Evolutionary conservation across 1,140 invertebrate genomes (phyloP), one percentile per base, ranked within the genome.

Genomic region (Wasmannia auropunctata): DNA sequence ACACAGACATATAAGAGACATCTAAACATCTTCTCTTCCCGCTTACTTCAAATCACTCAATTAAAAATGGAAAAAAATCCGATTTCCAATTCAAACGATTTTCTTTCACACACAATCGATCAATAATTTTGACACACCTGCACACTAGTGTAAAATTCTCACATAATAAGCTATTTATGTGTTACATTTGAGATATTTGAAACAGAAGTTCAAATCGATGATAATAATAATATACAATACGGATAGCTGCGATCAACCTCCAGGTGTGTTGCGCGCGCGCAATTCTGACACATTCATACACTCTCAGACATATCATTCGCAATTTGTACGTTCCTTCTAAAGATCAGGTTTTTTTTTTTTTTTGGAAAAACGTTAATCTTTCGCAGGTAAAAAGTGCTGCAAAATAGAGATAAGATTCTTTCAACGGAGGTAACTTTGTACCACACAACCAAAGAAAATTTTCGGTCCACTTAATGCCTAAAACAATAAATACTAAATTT

Each of bases 41-140:
- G 16, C 49, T 80, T 89, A 67, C 16, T 54, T 62, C 40, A 63
- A 87, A 74, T 81, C 86, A 88, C 56, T 85, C 67, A 77, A 87
- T 60, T 34, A 62, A 87, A n/a, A 86, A 87, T 70, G 54, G 75
- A 83, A 92, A 83, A 92, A 89, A 89, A 80, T 87, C 43, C 75
- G 85, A 85, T 80, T n/a, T n/a, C n/a, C 25, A 77, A 91, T 91
- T 85, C 76, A 89, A 84, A 91, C 89, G 37, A 85, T 81, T 67
- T 89, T 83, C 85, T 87, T 91, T 89, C 92, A 94, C 91, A 92
- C 92, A 90, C 93, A 94, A 93, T 85, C 91, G 85, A 93, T 93
- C 91, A 91, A 91, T 88, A 93, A 91, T 90, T 89, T 91, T 85
- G 80, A 93, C 91, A 91, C 92, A 92, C 88, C 88, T 88, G 69